phyloP scores from a whole-genome alignment of 2,888 invertebrate genomes.

The Leucophora obtusa region DNA sequence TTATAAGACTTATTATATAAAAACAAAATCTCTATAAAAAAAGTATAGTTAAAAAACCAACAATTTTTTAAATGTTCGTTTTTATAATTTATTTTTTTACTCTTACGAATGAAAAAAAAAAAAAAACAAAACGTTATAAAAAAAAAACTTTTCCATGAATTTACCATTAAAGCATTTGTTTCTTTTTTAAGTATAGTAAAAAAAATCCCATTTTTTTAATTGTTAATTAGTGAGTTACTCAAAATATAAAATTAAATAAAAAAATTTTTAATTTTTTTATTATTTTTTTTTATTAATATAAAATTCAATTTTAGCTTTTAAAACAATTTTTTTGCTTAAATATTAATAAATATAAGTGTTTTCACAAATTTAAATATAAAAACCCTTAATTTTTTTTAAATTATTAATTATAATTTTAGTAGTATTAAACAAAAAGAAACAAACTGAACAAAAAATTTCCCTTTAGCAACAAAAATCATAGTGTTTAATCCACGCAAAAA shows the following conservation, averaged over 20 bases:
- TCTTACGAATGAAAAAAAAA: constrained; percentile 31
- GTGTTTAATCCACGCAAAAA: too few species aligned
- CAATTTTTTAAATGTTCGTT: constrained; percentile 39
- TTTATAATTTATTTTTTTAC: constrained; percentile 54
- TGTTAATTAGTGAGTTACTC: constrained; percentile 62
- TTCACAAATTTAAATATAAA: constrained; percentile 30
- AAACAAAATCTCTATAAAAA: constrained; percentile 29
- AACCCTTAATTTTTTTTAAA: constrained; percentile 18
- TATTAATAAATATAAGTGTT: constrained; percentile 52
- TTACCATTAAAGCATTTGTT: constrained; percentile 56
- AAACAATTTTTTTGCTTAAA: constrained; percentile 45
- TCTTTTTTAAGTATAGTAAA: constrained; percentile 43
- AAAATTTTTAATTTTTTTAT: constrained; percentile 29
- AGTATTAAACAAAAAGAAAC: constrained; percentile 32
- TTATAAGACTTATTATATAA: constrained; percentile 58
- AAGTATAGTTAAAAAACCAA: constrained; percentile 14
- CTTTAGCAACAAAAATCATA: too few species aligned
- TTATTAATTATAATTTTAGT: constrained; percentile 30
- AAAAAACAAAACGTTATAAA: constrained; percentile 16
- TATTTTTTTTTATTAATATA: constrained; percentile 33
- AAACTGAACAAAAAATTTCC: not conserved
- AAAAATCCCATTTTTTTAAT: constrained; percentile 38
- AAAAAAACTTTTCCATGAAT: constrained; percentile 49
- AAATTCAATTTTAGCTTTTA: constrained; percentile 54
- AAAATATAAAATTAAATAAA: constrained; percentile 40